These are phyloP conservation scores for Mimachlamys varia DNA, from an alignment of 2,888 invertebrate genomes.

Conservation along the genomic window DNA sequence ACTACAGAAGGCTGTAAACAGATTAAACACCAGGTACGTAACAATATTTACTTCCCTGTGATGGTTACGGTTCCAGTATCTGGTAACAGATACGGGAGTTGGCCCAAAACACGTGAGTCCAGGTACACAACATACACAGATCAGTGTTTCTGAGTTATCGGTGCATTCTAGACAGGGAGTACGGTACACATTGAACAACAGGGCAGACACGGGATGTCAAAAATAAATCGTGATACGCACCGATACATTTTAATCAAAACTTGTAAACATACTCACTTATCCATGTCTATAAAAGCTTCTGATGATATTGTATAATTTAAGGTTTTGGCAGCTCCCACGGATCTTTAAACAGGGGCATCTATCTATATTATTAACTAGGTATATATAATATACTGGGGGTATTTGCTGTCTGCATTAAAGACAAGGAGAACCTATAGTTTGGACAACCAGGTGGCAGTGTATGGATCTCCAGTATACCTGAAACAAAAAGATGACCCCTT, in stretches of 20 bases:
- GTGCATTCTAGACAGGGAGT: background rate
- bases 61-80: background rate
- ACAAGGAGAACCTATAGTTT: too few relatives aligned
- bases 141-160: background rate
- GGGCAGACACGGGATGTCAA: background rate
- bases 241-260: background rate
- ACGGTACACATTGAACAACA: background rate
- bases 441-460: too few relatives aligned
- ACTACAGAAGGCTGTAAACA: background rate
- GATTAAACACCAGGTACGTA: background rate
- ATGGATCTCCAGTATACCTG: too few relatives aligned
- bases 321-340: background rate
- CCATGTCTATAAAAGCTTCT: background rate
- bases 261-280: conserved; percentile 9
- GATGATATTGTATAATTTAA: background rate
- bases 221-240: background rate
- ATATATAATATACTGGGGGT: too few relatives aligned
- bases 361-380: too few relatives aligned
- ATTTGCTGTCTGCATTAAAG: too few relatives aligned
- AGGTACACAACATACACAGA: too few relatives aligned
- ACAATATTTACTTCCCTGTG: background rate
- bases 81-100: background rate
- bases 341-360: too few relatives aligned
- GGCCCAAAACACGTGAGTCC: too few relatives aligned
- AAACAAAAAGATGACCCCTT: too few relatives aligned